Conservation (phyloP, 2,797 vertebrate genomes). For the Tinamus major region DNA sequence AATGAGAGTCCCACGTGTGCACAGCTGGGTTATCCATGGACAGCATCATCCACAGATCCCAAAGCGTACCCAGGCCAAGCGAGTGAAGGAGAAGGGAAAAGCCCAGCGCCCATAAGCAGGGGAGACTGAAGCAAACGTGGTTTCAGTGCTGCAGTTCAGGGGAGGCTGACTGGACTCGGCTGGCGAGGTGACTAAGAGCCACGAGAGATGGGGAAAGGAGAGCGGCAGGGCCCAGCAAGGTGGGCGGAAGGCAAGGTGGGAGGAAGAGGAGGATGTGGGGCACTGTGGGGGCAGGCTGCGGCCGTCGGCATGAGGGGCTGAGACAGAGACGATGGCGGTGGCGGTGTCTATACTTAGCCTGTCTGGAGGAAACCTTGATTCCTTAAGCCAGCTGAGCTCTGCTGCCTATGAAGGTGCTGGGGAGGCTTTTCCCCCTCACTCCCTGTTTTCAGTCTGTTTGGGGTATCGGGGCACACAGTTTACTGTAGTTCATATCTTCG, state of each 20-base stretch:
- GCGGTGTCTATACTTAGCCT: background rate
- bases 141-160: background rate
- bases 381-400: background rate
- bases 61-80: fast-evolving
- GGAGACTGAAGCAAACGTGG: background rate
- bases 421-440: background rate
- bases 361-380: background rate
- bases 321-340: background rate
- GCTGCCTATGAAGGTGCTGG: fast-evolving
- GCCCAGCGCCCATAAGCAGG: background rate
- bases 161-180: background rate
- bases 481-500: background rate
- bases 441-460: background rate
- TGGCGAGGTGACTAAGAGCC: background rate
- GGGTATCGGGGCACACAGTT: background rate
- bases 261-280: background rate
- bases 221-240: fast-evolving
- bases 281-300: background rate
- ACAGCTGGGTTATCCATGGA: fast-evolving
- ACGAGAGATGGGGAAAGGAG: background rate
- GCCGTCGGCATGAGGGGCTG: background rate
- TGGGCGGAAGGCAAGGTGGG: too few relatives aligned
- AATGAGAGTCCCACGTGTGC: background rate
- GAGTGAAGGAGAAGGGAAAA: background rate
- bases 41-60: fast-evolving